Evolutionary conservation across 2,113 vertebrate genomes (phyloP).

Genomic region (Perca schrenkii): DNA sequence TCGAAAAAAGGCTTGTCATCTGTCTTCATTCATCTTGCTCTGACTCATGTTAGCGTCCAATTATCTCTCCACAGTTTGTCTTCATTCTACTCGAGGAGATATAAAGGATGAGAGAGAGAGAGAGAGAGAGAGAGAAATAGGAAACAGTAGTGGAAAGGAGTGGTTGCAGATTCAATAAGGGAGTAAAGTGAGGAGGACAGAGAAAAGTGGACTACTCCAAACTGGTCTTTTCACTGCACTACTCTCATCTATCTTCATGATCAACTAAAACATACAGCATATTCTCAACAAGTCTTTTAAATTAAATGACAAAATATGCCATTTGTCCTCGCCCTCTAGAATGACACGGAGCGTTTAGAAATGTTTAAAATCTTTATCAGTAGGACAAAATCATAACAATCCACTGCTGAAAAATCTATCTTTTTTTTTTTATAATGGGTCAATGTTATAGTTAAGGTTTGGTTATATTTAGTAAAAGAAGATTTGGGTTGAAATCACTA

Average conservation of each 20-base stretch:
- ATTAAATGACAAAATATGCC: background rate
- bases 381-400: background rate
- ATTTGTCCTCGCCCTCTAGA: background rate
- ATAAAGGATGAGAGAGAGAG: slow-evolving; percentile 44
- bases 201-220: slow-evolving; percentile 6
- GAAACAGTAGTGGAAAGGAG: slow-evolving; percentile 9
- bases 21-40: slow-evolving; percentile 62
- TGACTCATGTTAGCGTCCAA: slow-evolving; percentile 63
- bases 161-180: slow-evolving; percentile 20
- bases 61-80: slow-evolving; percentile 66
- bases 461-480: background rate
- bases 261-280: no score
- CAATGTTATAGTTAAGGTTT: background rate
- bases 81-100: slow-evolving; percentile 47
- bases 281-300: background rate
- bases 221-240: background rate
- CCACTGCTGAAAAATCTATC: background rate
- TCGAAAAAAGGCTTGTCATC: slow-evolving; percentile 34
- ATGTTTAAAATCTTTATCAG: background rate
- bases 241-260: background rate
- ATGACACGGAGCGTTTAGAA: background rate
- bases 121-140: background rate
- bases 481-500: background rate
- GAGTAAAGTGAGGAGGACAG: slow-evolving; percentile 1
- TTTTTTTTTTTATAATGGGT: background rate